Evolutionary conservation across 35 echinoderm and acorn worm species (phyloP), one percentile per base, ranked within the genome.

Genomic region (Chiridota heheva): DNA sequence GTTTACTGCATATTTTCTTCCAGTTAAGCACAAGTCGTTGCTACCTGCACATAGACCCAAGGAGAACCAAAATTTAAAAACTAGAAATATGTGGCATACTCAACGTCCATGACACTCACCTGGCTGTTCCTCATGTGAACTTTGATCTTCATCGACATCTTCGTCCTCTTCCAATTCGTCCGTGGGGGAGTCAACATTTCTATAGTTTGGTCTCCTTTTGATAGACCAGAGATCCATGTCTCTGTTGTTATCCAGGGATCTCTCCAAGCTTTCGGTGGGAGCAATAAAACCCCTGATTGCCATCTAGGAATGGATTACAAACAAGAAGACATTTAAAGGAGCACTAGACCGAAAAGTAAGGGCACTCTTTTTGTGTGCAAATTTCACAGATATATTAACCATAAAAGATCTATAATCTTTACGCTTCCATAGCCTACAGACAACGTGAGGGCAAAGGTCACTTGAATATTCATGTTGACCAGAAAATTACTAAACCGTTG

Each of bases 141-240:
- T 18, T 24, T 78, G 32, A 15, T 8, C 53, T 51, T 58, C 55
- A 33, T 17, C 33, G 15, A 33, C 17, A 36, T 20, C 69, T 10
- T 78, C 82, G 3, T 69, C 40, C 2, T 63, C 68, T 22, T 70
- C 72, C 18, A 79, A 35, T 7, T 86, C 82, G 3, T 84, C 81
- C 0, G 92, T 96, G 1, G 92, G 92, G 0, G 92, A 96, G 76
- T 96, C 92, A 2, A 96, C 87, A 57, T 96, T 67, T 35, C 92
- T 72, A 48, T 96, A 96, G 58, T 96, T 96, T 18, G 92, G 92
- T 44, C 92, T 81, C 61, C 81, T 69, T 51, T 83, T 78, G 49
- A 67, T 56, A 43, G 39, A 63, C 7, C 49, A 39, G 28, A 62
- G 73, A 24, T 80, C 70, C 0, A 32, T 63, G 26, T 64, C 73